Conservation (phyloP, 2,113 vertebrate species). For the Vicugna pacos region DNA sequence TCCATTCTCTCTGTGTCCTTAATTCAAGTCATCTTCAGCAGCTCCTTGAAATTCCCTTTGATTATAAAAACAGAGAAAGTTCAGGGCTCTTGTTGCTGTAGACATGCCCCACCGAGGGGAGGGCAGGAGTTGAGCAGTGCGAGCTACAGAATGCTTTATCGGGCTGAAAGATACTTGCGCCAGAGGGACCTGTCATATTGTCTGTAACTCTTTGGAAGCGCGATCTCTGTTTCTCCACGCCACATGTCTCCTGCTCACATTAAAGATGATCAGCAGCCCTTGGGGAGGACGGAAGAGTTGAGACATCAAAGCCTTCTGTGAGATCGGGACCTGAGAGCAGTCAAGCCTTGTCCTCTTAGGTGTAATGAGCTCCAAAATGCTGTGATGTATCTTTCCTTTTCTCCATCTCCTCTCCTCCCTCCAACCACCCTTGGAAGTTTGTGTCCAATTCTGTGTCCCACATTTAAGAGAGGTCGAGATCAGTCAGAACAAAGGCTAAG, state of each 20-base stretch:
- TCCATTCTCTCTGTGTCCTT: background rate
- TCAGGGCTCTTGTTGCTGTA: background rate
- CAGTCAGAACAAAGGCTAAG: background rate
- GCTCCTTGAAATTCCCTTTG: background rate
- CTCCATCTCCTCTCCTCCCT: background rate
- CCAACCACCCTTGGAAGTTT: background rate
- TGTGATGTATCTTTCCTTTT: background rate
- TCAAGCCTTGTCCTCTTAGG: background rate
- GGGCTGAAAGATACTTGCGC: background rate
- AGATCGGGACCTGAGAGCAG: background rate
- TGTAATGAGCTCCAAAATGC: background rate
- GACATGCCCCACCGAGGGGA: background rate
- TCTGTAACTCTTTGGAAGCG: background rate
- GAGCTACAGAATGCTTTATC: background rate
- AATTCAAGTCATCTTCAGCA: slow-evolving; percentile 20
- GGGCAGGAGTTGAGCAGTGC: background rate
- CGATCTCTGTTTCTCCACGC: slow-evolving; percentile 3
- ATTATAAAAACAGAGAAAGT: background rate
- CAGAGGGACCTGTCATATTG: background rate
- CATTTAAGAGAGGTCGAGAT: background rate
- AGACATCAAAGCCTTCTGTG: slow-evolving; percentile 11
- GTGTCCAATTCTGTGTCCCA: background rate
- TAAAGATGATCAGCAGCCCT: background rate
- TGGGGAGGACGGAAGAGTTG: background rate
- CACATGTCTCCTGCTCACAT: background rate